Percentiles rank a stretch among this genome's conserved stretches.
These are phyloP conservation scores for Sclerodermus sp. DNA, from an alignment of 2,888 invertebrate species.

Conservation along the genomic window DNA sequence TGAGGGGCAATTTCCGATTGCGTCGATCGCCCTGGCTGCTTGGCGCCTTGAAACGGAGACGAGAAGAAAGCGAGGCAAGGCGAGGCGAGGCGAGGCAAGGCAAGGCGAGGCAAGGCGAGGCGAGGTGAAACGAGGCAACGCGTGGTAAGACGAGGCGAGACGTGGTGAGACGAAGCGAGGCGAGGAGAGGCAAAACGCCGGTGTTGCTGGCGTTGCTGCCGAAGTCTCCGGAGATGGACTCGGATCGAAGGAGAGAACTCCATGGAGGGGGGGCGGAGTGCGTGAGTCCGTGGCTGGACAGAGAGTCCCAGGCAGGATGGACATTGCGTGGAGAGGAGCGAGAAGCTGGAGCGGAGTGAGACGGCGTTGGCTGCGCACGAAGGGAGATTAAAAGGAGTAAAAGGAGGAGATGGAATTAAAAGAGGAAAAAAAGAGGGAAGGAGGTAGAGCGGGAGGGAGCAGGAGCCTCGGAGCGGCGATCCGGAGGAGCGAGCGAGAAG, in stretches of 20 bases:
- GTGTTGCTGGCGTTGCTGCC: not conserved
- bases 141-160: too few species aligned
- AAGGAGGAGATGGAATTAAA: constrained; percentile 24
- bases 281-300: constrained; percentile 16
- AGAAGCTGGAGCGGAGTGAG: constrained; percentile 16
- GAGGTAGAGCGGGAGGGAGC: not conserved
- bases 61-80: too few species aligned
- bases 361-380: constrained; percentile 18
- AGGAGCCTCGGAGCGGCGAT: not conserved
- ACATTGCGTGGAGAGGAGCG: constrained; percentile 15
- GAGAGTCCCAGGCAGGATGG: constrained; percentile 6
- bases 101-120: too few species aligned
- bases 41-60: too few species aligned
- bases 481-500: constrained; percentile 15
- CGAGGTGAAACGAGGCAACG: too few species aligned
- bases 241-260: constrained; percentile 21
- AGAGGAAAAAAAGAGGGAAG: constrained; percentile 1
- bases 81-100: too few species aligned
- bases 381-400: constrained; percentile 47
- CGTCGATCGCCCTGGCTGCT: too few species aligned
- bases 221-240: constrained; percentile 4
- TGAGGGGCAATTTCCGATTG: too few species aligned
- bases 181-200: too few species aligned
- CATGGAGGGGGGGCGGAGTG: constrained; percentile 11
- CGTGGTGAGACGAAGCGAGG: too few species aligned